Base-by-base conservation (phyloP, 2,888 invertebrate genomes). In the Eristalinus sepulchralis region DNA sequence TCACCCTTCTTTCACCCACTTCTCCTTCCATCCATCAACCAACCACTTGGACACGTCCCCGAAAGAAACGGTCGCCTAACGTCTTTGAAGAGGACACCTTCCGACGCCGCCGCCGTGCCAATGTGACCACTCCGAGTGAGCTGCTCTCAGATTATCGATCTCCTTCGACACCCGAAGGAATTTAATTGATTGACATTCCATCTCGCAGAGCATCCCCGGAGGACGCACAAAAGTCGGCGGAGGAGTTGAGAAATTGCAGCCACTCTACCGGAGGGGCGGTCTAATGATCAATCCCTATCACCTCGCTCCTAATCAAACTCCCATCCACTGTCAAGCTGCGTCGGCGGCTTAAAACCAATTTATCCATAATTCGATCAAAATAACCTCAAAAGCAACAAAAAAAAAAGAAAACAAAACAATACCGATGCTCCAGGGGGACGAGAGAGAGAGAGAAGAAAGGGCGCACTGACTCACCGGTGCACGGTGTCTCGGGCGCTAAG, bases 281-380 rank as follows among this genome's bases (percentile, higher is more conserved):
- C 73, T 75, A 75, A 75, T 75, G 75, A 81, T 81, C 75, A 75
- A 81, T 81, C 81, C 73, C 62, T 64, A 75, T 81, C 81, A 75
- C 81, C 75, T 81, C 53, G 47, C 27, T 72, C 66, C 57, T 57
- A 47, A 47, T 47, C 47, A 47, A 47, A 47, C 47, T 47, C 47
- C 47, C 47, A 47, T 47, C n/a, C 47, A 47, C 8, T 17, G 47
- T 17, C 17, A 47, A n/a, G 47, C 47, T 47, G 47, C 47, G 63
- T 68, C 79, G 36, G 64, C 64, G 33, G 70, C 76, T 62, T 76
- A 76, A 68, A 47, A 76, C 71, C 72, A 77, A 81, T 81, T 80
- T 68, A 76, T 77, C 76, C 84, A 72, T 85, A 85, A 85, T 77
- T 85, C 84, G 76, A 85, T 85, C 84, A 81, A 85, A 85, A 85